Evolutionary conservation across 1,140 invertebrate genomes (phyloP).

Genomic region (Vanessa atalanta): DNA sequence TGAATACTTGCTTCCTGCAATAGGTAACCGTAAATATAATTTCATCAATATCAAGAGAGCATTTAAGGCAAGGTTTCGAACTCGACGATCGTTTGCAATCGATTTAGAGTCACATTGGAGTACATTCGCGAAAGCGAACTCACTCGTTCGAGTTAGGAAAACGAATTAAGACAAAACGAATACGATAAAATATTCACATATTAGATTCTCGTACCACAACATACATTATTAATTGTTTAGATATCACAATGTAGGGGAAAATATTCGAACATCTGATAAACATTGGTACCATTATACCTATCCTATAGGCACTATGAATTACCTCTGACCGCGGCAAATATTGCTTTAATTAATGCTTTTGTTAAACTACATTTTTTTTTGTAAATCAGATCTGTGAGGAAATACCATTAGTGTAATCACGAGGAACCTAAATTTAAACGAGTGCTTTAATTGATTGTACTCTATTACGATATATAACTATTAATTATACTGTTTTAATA

Average conservation of each 20-base stretch:
- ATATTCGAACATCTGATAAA: slow-evolving; percentile 33
- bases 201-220: slow-evolving; percentile 24
- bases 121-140: not conserved
- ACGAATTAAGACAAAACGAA: slow-evolving; percentile 19
- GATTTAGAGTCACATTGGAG: not conserved
- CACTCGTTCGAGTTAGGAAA: slow-evolving; percentile 1
- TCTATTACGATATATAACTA: not conserved
- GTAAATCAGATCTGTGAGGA: slow-evolving; percentile 28
- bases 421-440: slow-evolving; percentile 34
- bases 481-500: slow-evolving; percentile 3
- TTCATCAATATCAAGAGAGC: slow-evolving; percentile 76
- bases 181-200: slow-evolving; percentile 20
- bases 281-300: slow-evolving; percentile 36
- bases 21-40: slow-evolving; percentile 79
- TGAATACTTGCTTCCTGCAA: slow-evolving; percentile 78
- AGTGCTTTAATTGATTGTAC: slow-evolving; percentile 15
- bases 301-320: slow-evolving; percentile 35
- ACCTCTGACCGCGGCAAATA: slow-evolving; percentile 21
- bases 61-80: slow-evolving; percentile 71
- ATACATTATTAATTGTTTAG: slow-evolving; percentile 32
- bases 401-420: slow-evolving; percentile 8
- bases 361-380: slow-evolving; percentile 16
- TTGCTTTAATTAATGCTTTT: slow-evolving; percentile 25
- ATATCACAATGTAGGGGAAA: slow-evolving; percentile 40
- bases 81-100: slow-evolving; percentile 11